Percentiles rank a stretch among this genome's conserved stretches.
Conservation (phyloP, 2,888 invertebrate species). For the Pheosia tremula region DNA sequence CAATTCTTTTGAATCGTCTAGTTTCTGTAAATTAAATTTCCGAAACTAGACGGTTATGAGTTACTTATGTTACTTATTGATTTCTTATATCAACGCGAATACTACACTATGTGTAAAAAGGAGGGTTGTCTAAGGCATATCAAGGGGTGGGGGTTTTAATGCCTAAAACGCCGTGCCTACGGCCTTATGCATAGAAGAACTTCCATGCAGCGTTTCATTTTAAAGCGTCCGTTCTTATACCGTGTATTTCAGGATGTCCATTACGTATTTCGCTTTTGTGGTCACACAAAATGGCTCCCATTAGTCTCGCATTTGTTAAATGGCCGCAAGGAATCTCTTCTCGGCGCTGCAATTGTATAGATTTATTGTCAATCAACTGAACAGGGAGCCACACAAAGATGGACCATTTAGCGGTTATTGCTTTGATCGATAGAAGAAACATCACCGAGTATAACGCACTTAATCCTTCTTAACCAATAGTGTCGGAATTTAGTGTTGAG, state of each 20-base stretch:
- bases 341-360: not conserved
- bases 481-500: no score
- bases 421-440: not conserved
- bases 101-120: no score
- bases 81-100: no score
- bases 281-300: not conserved
- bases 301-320: constrained; percentile 4
- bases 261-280: constrained; percentile 1
- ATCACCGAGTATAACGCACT: not conserved
- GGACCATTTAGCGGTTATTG: not conserved
- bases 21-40: not conserved
- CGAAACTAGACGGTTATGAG: no score
- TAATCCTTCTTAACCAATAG: no score
- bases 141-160: no score
- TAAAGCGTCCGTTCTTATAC: not conserved
- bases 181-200: no score
- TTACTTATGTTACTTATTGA: no score
- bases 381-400: not conserved
- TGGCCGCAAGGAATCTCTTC: not conserved
- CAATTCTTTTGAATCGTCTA: not conserved
- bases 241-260: not conserved
- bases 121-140: no score
- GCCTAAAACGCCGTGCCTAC: no score
- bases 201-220: no score
- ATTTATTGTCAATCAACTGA: not conserved